Percentiles rank a stretch among this genome's conserved stretches.
Evolutionary conservation across 1,140 invertebrate species (phyloP).

Genomic region (Drosophila pachea): DNA sequence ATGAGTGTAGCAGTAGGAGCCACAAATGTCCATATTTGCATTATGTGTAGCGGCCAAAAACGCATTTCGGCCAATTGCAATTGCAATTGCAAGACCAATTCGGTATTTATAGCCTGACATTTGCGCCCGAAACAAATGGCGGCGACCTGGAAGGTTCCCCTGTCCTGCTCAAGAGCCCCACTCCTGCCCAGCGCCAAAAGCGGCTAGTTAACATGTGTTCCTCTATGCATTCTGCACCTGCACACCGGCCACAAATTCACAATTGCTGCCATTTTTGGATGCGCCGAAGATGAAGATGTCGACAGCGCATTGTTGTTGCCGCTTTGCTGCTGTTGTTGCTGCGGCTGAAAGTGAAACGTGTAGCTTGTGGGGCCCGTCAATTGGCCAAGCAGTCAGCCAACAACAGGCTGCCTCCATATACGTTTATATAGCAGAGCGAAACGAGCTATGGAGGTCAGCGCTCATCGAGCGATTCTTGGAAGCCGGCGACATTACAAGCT

Average conservation of each 20-base stretch:
- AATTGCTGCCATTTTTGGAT: conserved; percentile 71
- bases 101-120: conserved; percentile 75
- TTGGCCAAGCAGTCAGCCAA: conserved; percentile 20
- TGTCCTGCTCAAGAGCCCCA: conserved; percentile 1
- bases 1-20: conserved; percentile 18
- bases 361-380: conserved; percentile 49
- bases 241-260: conserved; percentile 59
- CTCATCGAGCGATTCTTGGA: conserved; percentile 57
- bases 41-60: conserved; percentile 61
- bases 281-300: conserved; percentile 65
- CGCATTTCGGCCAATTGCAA: conserved; percentile 71
- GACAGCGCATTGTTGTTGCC: conserved; percentile 39
- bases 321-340: conserved; percentile 29
- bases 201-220: conserved; percentile 70
- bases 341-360: conserved; percentile 65
- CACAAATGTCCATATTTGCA: conserved; percentile 69
- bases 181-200: conserved; percentile 7
- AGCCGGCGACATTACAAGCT: conserved; percentile 56
- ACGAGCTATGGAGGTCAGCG: conserved; percentile 58
- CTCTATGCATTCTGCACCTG: conserved; percentile 57
- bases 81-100: conserved; percentile 59
- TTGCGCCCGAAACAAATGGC: conserved; percentile 57
- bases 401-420: conserved; percentile 13
- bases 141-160: conserved; percentile 6
- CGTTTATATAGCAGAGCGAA: conserved; percentile 10